phyloP scores from a whole-genome alignment of 37 sponge, comb jelly and placozoan genomes.

The Halisarca cf. caerulea region DNA sequence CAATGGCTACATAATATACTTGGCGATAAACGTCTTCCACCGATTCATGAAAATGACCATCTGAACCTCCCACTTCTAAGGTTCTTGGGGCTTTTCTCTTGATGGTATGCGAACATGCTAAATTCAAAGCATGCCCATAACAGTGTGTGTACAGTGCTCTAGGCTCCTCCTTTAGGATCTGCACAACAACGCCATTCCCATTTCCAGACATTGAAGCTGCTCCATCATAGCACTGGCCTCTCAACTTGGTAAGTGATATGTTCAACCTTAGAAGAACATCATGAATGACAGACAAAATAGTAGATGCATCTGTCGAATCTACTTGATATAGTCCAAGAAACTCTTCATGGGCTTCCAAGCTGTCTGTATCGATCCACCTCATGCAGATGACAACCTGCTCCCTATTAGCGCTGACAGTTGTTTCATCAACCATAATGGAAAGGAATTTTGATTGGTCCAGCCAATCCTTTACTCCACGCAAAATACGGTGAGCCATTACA shows the following conservation, averaged over 20 bases:
- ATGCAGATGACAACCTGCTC: conserved; percentile 37
- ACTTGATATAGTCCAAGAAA: conserved; percentile 31
- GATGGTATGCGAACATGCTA: background rate
- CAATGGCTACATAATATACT: background rate
- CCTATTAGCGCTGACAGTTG: conserved; percentile 2
- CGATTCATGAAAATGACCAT: background rate
- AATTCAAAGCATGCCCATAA: no score
- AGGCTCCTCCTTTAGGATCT: no score
- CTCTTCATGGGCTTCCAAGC: conserved; percentile 30
- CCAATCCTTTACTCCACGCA: background rate
- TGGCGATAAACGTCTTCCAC: background rate
- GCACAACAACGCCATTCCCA: no score
- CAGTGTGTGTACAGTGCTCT: no score
- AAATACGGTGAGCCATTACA: conserved; percentile 1
- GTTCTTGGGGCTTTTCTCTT: background rate
- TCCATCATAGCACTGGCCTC: no score
- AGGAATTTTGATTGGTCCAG: background rate
- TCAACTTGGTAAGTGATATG: no score
- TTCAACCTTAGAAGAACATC: conserved; percentile 41
- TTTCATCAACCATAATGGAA: conserved; percentile 28
- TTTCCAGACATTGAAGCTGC: no score
- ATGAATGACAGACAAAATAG: background rate
- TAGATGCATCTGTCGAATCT: background rate
- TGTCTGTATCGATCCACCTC: conserved; percentile 1
- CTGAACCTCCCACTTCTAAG: background rate